These are phyloP conservation scores for Morone chrysops DNA, from an alignment of 2,113 vertebrate genomes.

Conservation along the genomic window DNA sequence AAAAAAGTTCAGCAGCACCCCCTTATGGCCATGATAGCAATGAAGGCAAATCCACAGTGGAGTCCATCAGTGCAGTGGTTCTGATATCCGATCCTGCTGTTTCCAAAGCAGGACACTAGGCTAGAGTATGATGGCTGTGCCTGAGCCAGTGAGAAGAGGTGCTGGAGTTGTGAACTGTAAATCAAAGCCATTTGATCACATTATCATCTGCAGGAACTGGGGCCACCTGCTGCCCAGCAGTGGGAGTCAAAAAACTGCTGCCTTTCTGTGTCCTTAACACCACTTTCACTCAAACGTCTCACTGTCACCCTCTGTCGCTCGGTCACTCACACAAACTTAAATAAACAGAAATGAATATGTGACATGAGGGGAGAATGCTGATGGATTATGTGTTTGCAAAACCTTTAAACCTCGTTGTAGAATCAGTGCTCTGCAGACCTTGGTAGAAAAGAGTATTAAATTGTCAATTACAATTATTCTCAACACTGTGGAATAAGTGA, in stretches of 20 bases:
- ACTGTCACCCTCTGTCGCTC: constrained; percentile 21
- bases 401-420: not conserved
- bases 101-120: constrained; percentile 64
- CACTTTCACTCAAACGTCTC: constrained; percentile 37
- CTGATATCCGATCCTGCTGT: constrained; percentile 61
- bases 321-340: constrained; percentile 57
- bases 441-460: not conserved
- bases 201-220: constrained; percentile 39
- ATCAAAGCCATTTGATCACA: constrained; percentile 64
- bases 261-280: constrained; percentile 34
- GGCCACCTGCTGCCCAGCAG: constrained; percentile 26
- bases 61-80: constrained; percentile 75
- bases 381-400: not conserved
- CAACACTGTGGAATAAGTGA: too few species aligned
- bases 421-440: not conserved
- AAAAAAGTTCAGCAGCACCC: constrained; percentile 75
- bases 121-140: constrained; percentile 65
- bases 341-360: constrained; percentile 11
- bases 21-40: constrained; percentile 74
- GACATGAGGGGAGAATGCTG: constrained; percentile 38
- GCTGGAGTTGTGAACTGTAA: constrained; percentile 72
- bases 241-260: constrained; percentile 26
- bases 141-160: constrained; percentile 76
- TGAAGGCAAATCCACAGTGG: constrained; percentile 79
- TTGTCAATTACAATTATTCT: not conserved